Base-by-base conservation (phyloP, 2,797 vertebrate species). In the Odontamblyopus rebecca region DNA sequence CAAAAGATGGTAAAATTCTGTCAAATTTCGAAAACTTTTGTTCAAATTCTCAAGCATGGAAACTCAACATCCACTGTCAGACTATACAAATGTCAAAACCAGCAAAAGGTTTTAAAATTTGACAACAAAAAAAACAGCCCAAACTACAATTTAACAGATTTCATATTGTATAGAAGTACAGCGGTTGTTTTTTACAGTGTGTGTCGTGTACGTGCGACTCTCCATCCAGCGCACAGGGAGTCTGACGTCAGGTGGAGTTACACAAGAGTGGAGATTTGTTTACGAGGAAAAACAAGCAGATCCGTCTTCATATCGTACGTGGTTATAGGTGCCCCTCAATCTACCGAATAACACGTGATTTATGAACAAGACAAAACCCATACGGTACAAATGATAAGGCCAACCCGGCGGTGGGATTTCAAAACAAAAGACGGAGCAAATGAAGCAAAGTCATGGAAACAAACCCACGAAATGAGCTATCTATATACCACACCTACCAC, bases 201-300 rank as follows among this genome's bases (percentile, higher is more conserved):
- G 5, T 48, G 15, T 76, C 69, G 77, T 76, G 3, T 79, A 78
- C 66, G 29, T 67, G 86, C 77, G 5, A 2, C 67, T 75, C 73
- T 73, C 38, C 48, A 26, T 60, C 16, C 64, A 70, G 62, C 29
- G 62, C 9, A 1, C 19, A 6, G 30, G 11, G 50, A 12, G 56
- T 69, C 51, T 72, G 74, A 65, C 70, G 68, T 30, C 32, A 82
- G 73, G 51, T n/a, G 53, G 54, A 57, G 15, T 56, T 19, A 8
- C 53, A 65, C 66, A 1, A 26, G 51, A 38, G 7, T 38, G 35
- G 35, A 44, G 57, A 15, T 15, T 70, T 9, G 61, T 74, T 73
- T 38, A 66, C 3, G 19, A 26, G 11, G 32, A 51, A 56, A 6
- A 60, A 72, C 61, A 35, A 0, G 18, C 51, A 41, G 30, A 38